Percentiles rank a stretch among this genome's conserved stretches.
phyloP scores from a whole-genome alignment of 1,140 invertebrate genomes.

The Drosophila kurseongensis region DNA sequence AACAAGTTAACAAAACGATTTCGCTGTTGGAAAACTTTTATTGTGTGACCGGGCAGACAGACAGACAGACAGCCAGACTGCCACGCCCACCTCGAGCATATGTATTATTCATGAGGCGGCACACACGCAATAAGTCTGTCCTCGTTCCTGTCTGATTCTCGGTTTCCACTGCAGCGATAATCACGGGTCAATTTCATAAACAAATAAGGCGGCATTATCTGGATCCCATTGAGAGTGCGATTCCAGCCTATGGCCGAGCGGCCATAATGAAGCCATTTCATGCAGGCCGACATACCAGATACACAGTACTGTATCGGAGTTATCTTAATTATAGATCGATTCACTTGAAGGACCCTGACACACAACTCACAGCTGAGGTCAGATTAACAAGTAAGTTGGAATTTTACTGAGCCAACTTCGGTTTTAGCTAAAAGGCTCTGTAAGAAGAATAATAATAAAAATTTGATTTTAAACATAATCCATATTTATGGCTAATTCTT shows the following conservation, averaged over 20 bases:
- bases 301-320: constrained; percentile 17
- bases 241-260: constrained; percentile 30
- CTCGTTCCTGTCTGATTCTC: constrained; percentile 26
- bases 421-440: too few relatives aligned
- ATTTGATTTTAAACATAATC: too few relatives aligned
- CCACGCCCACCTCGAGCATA: constrained; percentile 19
- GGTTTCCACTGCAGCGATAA: constrained; percentile 64
- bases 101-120: constrained; percentile 67
- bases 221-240: constrained; percentile 45
- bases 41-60: constrained; percentile 23
- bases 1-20: constrained; percentile 74
- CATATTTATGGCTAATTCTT: too few relatives aligned
- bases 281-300: constrained; percentile 18
- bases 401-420: too few relatives aligned
- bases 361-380: background rate
- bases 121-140: constrained; percentile 32
- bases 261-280: constrained; percentile 65
- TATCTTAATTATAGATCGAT: constrained; percentile 81
- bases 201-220: constrained; percentile 75
- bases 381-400: too few relatives aligned
- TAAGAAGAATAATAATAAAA: too few relatives aligned
- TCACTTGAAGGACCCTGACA: constrained; percentile 36
- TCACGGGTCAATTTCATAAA: constrained; percentile 79
- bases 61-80: constrained; percentile 3
- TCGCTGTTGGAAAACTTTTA: constrained; percentile 58